Evolutionary conservation across 2,888 invertebrate genomes (phyloP).

Genomic region (Tanypteryx hageni): DNA sequence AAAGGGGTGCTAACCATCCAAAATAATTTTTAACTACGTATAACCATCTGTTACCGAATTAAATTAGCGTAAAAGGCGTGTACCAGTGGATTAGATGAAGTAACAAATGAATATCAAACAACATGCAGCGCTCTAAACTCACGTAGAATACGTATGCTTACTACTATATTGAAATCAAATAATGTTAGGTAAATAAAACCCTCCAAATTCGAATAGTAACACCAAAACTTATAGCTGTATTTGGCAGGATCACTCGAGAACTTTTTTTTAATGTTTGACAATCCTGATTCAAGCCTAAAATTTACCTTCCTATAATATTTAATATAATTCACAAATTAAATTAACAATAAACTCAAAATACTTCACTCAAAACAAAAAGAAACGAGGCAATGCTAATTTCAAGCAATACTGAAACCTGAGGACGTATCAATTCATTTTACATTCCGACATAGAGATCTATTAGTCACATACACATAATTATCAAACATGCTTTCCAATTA

Average conservation of each 20-base stretch:
- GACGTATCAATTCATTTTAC: constrained; percentile 62
- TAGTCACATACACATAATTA: neutral
- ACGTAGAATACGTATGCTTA: neutral
- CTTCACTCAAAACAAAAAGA: neutral
- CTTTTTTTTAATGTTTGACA: no score
- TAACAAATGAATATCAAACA: constrained; percentile 52
- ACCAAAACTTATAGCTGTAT: neutral
- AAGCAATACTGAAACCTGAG: constrained; percentile 44
- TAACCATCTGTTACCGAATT: neutral
- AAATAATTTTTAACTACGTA: neutral
- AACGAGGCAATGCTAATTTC: neutral
- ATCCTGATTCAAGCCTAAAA: no score
- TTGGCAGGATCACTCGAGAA: no score
- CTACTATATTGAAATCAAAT: neutral
- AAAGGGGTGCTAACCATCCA: neutral
- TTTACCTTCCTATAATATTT: no score
- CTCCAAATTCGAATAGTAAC: neutral
- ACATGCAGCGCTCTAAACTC: constrained; percentile 34
- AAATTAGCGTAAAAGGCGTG: constrained; percentile 46
- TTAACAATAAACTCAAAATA: no score
- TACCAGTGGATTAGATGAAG: constrained; percentile 44
- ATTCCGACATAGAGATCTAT: constrained; percentile 53
- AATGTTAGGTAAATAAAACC: neutral
- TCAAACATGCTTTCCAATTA: neutral
- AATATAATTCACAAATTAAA: no score